phyloP scores from a whole-genome alignment of 2,113 vertebrate species.

The Peromyscus polionotus region DNA sequence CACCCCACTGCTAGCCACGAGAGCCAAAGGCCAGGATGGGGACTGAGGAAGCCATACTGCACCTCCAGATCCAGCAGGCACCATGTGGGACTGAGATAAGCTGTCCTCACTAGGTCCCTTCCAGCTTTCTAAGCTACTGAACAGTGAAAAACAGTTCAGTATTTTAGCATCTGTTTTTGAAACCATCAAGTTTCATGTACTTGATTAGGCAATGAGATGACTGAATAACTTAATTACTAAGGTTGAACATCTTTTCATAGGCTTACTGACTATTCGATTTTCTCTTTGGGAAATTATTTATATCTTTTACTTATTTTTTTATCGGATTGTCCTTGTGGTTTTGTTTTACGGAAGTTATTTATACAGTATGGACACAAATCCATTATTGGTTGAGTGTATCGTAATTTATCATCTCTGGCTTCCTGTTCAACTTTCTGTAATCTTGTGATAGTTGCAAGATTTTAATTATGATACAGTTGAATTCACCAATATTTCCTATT shows the following conservation, averaged over 20 bases:
- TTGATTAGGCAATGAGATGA: not conserved
- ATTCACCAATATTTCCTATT: not conserved
- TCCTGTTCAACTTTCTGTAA: not conserved
- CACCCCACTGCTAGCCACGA: not conserved
- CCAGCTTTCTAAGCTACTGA: not conserved
- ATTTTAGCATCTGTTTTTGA: not conserved
- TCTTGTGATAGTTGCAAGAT: not conserved
- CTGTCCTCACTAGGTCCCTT: not conserved
- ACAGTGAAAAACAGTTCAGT: not conserved
- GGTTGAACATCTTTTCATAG: not conserved
- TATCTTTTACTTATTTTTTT: not conserved
- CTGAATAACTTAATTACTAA: not conserved
- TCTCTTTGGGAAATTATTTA: not conserved
- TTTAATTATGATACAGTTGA: not conserved
- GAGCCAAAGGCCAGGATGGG: not conserved
- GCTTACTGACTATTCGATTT: not conserved
- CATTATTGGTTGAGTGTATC: not conserved
- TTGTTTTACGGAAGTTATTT: not conserved
- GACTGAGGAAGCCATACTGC: not conserved
- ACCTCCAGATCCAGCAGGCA: not conserved
- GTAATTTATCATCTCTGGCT: not conserved
- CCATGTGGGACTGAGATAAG: not conserved
- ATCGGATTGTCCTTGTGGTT: not conserved
- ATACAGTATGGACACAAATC: not conserved
- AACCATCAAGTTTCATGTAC: not conserved